These are phyloP conservation scores for Tychaedon coryphoeus DNA, from an alignment of 2,113 vertebrate genomes.

Conservation along the genomic window DNA sequence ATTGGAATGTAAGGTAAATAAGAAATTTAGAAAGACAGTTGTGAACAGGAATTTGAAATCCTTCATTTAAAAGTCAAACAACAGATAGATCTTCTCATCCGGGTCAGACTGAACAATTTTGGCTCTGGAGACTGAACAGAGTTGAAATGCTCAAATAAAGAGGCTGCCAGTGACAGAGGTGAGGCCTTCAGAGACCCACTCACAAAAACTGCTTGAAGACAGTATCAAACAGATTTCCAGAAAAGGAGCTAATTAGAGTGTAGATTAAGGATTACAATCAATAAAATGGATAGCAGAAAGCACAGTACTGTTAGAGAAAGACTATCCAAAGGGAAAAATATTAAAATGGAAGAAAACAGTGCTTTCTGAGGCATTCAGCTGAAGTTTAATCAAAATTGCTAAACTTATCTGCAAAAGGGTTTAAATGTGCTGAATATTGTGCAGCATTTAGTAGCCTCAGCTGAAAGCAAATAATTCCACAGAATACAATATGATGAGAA, in stretches of 20 bases:
- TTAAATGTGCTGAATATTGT: neutral
- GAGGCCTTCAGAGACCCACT: neutral
- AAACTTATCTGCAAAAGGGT: neutral
- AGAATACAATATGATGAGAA: neutral
- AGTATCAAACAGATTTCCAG: neutral
- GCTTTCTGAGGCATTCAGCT: neutral
- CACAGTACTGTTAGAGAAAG: neutral
- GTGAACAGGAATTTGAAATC: neutral
- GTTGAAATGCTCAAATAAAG: slow-evolving; percentile 2
- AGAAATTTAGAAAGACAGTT: neutral
- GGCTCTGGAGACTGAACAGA: neutral
- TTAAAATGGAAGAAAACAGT: neutral
- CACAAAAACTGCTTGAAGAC: slow-evolving; percentile 8
- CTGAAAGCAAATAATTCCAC: neutral
- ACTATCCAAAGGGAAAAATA: neutral
- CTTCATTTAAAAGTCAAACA: neutral
- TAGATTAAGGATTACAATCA: slow-evolving; percentile 6
- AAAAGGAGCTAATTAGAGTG: neutral
- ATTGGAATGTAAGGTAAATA: neutral
- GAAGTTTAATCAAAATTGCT: neutral
- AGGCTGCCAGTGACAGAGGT: neutral
- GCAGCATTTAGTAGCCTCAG: neutral
- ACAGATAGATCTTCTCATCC: neutral
- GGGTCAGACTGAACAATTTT: neutral
- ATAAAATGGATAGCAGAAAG: neutral